phyloP scores from a whole-genome alignment of 1,140 invertebrate species.

The Anastrepha obliqua region DNA sequence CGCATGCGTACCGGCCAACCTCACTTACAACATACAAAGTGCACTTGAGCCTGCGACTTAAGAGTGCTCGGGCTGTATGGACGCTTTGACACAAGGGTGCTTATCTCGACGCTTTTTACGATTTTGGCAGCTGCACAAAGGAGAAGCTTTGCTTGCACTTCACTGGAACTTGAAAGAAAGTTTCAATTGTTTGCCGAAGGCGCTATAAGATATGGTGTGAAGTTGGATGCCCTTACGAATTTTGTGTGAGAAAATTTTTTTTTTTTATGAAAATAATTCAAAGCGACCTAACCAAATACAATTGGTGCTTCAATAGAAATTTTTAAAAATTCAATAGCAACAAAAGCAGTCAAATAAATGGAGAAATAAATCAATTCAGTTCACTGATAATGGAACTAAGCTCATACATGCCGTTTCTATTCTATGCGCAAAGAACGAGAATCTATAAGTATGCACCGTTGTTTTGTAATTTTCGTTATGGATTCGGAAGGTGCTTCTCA shows the following conservation, averaged over 20 bases:
- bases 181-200: conserved; percentile 23
- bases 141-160: not conserved
- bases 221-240: not conserved
- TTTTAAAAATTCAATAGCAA: not conserved
- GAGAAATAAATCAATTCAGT: no score
- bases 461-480: no score
- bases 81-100: not conserved
- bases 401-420: no score
- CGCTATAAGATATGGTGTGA: not conserved
- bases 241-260: not conserved
- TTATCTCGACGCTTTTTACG: not conserved
- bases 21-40: not conserved
- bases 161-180: not conserved
- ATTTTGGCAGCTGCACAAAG: not conserved
- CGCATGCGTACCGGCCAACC: conserved; percentile 4
- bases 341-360: not conserved
- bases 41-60: not conserved
- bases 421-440: no score
- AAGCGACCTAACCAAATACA: no score
- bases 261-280: no score
- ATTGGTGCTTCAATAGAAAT: not conserved
- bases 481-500: no score
- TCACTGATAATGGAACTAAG: no score
- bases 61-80: not conserved
- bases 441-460: no score